Conservation (phyloP, 2,888 invertebrate species). For the Dermolepida albohirtum region DNA sequence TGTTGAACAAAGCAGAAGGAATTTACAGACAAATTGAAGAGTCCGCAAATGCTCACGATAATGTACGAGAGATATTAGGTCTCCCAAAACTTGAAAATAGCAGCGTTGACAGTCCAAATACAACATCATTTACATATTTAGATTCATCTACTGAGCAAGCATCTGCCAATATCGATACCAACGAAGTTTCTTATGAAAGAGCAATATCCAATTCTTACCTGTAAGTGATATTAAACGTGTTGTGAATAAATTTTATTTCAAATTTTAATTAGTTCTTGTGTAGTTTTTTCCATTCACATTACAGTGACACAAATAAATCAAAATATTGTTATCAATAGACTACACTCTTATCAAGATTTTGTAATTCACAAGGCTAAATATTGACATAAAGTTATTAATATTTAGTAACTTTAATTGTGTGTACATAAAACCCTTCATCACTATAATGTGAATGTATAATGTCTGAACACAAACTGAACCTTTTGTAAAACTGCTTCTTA, state of each 20-base stretch:
- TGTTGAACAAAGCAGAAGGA: conserved; percentile 89
- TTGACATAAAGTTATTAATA: too few species aligned
- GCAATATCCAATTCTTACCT: conserved; percentile 60
- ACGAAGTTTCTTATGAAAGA: conserved; percentile 62
- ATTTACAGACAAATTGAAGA: conserved; percentile 89
- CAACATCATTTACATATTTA: conserved; percentile 42
- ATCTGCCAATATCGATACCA: conserved; percentile 54
- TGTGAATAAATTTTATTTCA: conserved; percentile 8
- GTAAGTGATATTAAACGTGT: conserved; percentile 49
- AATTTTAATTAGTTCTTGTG: neutral
- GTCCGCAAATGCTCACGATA: conserved; percentile 77
- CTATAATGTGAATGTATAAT: conserved; percentile 1
- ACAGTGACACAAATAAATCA: neutral
- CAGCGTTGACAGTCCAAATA: conserved; percentile 39
- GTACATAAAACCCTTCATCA: neutral
- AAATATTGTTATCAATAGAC: too few species aligned
- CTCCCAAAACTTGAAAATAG: conserved; percentile 60
- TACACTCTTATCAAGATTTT: too few species aligned
- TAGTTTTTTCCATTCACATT: neutral
- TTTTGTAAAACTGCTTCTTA: conserved; percentile 6
- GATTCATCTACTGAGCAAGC: conserved; percentile 36
- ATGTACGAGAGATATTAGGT: conserved; percentile 79
- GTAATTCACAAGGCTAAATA: too few species aligned
- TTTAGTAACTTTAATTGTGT: too few species aligned
- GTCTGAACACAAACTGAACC: conserved; percentile 9